Evolutionary conservation across 1,140 invertebrate genomes (phyloP), one percentile per base, ranked within the genome.

Genomic region (Pteromalus puparum): DNA sequence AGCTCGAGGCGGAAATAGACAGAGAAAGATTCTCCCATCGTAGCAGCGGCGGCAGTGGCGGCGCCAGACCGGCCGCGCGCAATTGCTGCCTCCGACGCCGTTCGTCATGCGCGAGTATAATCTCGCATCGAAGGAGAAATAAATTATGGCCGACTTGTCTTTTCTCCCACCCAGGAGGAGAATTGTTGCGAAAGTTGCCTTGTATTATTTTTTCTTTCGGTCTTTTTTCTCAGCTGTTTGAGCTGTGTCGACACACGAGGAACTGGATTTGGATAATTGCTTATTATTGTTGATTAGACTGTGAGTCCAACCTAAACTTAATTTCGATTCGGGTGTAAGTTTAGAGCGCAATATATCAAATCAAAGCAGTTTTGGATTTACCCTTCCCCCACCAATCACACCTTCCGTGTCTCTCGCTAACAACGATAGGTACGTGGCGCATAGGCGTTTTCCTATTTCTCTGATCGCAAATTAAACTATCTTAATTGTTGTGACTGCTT

Each of bases 121-220:
- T 85, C 83, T 85, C 61, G 77, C 34, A 81, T 85, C 83, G 72
- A 53, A 81, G 78, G 26, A 38, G 72, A 81, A 75, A 81, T 85
- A 85, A 81, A 81, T 81, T 81, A 76, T 48, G 28, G 18, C 65
- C 65, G 77, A 65, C 48, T 78, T 26, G 42, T 74, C 67, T 30
- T 18, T 30, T 53, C 65, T 30, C 24, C 15, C 48, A 10, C 15
- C n/a, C 65, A 28, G 48, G 21, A n/a, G 53, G 53, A 61, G 21
- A 72, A 12, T 10, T 38, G n/a, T 74, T 84, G 68, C 13, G 78
- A 84, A 84, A 84, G 80, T 84, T 79, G 68, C 76, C 67, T 48
- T n/a, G 18, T n/a, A 61, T 61, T 61, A 48, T 48, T 34, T 48
- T 34, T 5, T 34, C 73, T 75, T 65, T 75, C 73, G 4, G 30